Evolutionary conservation across 2,113 vertebrate genomes (phyloP).

Genomic region (Oostethus manadensis): DNA sequence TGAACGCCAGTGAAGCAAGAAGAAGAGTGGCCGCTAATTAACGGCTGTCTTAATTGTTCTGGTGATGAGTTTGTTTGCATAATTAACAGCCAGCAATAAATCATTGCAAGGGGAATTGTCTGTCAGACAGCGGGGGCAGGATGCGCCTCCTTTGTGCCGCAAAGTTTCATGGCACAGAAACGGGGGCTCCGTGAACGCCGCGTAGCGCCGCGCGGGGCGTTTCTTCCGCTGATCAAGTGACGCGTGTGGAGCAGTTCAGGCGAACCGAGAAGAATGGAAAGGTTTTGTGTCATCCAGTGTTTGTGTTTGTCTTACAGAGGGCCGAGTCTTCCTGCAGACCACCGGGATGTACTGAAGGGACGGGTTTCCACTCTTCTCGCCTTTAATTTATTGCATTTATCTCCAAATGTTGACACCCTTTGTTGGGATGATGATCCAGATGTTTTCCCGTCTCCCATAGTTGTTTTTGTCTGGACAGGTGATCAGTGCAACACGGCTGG

Average conservation of each 20-base stretch:
- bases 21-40: constrained; percentile 91
- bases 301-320: constrained; percentile 80
- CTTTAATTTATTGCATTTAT: constrained; percentile 69
- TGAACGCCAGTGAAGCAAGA: constrained; percentile 99
- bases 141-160: constrained; percentile 65
- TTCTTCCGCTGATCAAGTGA: constrained; percentile 21
- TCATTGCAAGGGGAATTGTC: constrained; percentile 99
- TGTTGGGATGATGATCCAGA: constrained; percentile 49
- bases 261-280: no score
- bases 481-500: constrained; percentile 77
- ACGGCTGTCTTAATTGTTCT: constrained; percentile 99
- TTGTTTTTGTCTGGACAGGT: constrained; percentile 71
- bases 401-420: constrained; percentile 44
- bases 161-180: constrained; percentile 62
- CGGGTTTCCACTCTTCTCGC: constrained; percentile 33
- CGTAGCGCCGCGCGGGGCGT: constrained; percentile 12
- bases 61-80: constrained; percentile 99
- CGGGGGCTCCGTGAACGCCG: constrained; percentile 17
- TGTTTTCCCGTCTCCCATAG: constrained; percentile 66
- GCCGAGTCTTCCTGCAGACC: constrained; percentile 94
- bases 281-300: constrained; percentile 2
- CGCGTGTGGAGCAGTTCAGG: background rate
- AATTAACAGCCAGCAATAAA: constrained; percentile 99
- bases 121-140: constrained; percentile 90
- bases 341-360: constrained; percentile 87